Conservation (phyloP, 2,113 vertebrate genomes). For the rabbit (Oryctolagus cuniculus) region mOryCun1.1 NC_091438.1:151165001-151165500, state of each 20-base stretch:
- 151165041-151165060: slow-evolving; percentile 35
- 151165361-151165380: background rate
- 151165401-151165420: background rate
- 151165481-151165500: background rate
- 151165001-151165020: background rate
- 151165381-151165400: background rate
- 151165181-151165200: slow-evolving; percentile 25
- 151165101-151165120: slow-evolving; percentile 62
- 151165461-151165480: background rate
- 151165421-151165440: background rate
- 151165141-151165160: slow-evolving; percentile 55
- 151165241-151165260: too few species aligned
- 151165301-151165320: slow-evolving; percentile 31
- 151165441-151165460: background rate
- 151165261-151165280: slow-evolving; percentile 51
- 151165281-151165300: slow-evolving; percentile 13
- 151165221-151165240: background rate
- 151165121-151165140: slow-evolving; percentile 23
- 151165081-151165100: slow-evolving; percentile 73
- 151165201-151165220: slow-evolving; percentile 43
- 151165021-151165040: slow-evolving; percentile 20
- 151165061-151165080: slow-evolving; percentile 72
- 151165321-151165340: background rate
- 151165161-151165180: background rate
- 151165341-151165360: background rate